A percentile compares a stretch with the other conserved stretches of the same genome.
Evolutionary conservation across 1,140 invertebrate genomes (phyloP).

Genomic region (Tetramorium alpestre): DNA sequence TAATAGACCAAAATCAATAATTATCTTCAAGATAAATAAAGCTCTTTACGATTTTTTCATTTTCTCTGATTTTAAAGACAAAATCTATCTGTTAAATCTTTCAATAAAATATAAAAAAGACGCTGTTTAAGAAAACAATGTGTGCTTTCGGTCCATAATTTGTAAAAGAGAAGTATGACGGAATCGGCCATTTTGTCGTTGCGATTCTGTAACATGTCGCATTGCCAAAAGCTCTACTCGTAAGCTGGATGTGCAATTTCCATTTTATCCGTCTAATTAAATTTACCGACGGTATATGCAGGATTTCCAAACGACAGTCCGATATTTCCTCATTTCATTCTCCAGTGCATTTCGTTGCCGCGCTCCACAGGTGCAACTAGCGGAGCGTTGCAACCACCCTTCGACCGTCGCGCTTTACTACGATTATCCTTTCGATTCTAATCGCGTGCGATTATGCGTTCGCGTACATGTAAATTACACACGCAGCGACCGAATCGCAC

Average conservation of each 20-base stretch:
- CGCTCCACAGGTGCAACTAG: slow-evolving; percentile 16
- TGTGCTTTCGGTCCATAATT: neutral
- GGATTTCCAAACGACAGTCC: slow-evolving; percentile 17
- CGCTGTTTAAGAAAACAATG: neutral
- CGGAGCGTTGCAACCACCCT: slow-evolving; percentile 13
- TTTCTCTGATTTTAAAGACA: neutral
- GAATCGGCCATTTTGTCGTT: neutral
- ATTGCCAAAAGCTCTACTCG: neutral
- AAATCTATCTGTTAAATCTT: neutral
- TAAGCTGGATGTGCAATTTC: neutral
- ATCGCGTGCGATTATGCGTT: slow-evolving; percentile 54
- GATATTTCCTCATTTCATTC: slow-evolving; percentile 46
- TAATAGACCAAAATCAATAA: neutral
- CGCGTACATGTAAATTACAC: slow-evolving; percentile 48
- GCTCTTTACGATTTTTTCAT: neutral
- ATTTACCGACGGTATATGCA: slow-evolving; percentile 1
- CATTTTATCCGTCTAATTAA: slow-evolving; percentile 34
- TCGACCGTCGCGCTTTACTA: neutral
- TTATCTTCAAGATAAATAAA: neutral
- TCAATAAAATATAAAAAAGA: neutral
- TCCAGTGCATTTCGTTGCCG: neutral
- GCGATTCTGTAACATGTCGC: neutral
- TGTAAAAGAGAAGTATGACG: neutral
- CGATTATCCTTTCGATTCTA: slow-evolving; percentile 49
- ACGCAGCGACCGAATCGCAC: slow-evolving; percentile 6